These are phyloP conservation scores for Thinocorus orbignyianus DNA, from an alignment of 2,113 vertebrate species.

Conservation along the genomic window DNA sequence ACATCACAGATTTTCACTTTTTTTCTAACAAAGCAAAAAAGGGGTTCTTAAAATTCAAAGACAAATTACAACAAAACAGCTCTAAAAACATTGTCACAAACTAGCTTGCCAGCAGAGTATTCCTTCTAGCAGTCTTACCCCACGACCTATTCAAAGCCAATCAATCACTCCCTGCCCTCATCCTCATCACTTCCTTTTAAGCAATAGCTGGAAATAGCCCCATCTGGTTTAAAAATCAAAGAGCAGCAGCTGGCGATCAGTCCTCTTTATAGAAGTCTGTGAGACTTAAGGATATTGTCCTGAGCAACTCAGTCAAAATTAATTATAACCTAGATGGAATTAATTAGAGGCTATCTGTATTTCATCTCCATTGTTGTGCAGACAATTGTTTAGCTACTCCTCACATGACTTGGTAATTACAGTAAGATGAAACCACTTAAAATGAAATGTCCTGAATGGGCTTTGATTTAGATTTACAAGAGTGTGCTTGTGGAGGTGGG, in stretches of 20 bases:
- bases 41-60: accelerated
- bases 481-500: not conserved
- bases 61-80: accelerated
- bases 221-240: slow-evolving; percentile 51
- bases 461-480: not conserved
- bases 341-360: slow-evolving; percentile 46
- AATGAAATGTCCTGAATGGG: not conserved
- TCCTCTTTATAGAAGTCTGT: not conserved
- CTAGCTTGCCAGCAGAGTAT: not conserved
- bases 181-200: slow-evolving; percentile 6
- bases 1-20: not conserved
- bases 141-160: not conserved
- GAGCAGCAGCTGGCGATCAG: slow-evolving; percentile 46
- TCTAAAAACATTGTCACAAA: not conserved
- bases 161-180: not conserved
- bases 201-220: slow-evolving; percentile 16
- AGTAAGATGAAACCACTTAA: slow-evolving; percentile 44
- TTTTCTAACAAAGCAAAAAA: not conserved
- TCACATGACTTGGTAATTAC: slow-evolving; percentile 40
- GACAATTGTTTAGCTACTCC: not conserved
- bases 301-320: slow-evolving; percentile 28
- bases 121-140: not conserved
- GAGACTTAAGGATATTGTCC: not conserved
- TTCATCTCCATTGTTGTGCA: slow-evolving; percentile 38
- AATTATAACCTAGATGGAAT: slow-evolving; percentile 40